These are phyloP conservation scores for Dicyrtomina minuta DNA, from an alignment of 2,888 invertebrate species.

Conservation along the genomic window DNA sequence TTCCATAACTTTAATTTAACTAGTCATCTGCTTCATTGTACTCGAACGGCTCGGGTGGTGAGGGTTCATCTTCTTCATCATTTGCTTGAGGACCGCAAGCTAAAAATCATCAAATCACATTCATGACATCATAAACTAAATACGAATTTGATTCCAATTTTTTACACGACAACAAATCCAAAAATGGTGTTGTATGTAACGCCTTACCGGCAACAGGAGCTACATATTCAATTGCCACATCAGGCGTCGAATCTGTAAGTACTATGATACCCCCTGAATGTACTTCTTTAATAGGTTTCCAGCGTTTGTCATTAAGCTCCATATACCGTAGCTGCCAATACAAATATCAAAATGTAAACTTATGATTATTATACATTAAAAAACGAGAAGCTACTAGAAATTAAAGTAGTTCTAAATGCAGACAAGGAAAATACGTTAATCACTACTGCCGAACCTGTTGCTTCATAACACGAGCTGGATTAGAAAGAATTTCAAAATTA, in stretches of 20 bases:
- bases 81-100: conserved; percentile 69
- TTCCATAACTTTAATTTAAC: too few relatives aligned
- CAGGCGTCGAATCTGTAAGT: conserved; percentile 80
- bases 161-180: background rate
- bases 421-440: background rate
- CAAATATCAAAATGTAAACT: background rate
- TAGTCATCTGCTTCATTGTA: conserved; percentile 70
- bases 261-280: conserved; percentile 95
- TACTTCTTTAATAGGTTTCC: conserved; percentile 84
- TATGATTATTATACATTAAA: conserved; percentile 17
- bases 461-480: conserved; percentile 92
- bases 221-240: conserved; percentile 78
- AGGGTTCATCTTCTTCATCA: conserved; percentile 94
- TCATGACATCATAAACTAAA: background rate
- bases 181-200: background rate
- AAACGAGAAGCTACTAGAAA: conserved; percentile 17
- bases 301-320: conserved; percentile 77
- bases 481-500: conserved; percentile 83
- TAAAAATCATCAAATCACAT: conserved; percentile 53
- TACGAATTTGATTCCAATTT: background rate
- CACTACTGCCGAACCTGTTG: conserved; percentile 66
- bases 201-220: conserved; percentile 77
- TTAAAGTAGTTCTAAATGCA: background rate
- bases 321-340: conserved; percentile 65
- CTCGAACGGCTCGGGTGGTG: conserved; percentile 96